phyloP scores from a whole-genome alignment of 53 echinoderm and acorn worm species.

The Luidia sarsii region DNA sequence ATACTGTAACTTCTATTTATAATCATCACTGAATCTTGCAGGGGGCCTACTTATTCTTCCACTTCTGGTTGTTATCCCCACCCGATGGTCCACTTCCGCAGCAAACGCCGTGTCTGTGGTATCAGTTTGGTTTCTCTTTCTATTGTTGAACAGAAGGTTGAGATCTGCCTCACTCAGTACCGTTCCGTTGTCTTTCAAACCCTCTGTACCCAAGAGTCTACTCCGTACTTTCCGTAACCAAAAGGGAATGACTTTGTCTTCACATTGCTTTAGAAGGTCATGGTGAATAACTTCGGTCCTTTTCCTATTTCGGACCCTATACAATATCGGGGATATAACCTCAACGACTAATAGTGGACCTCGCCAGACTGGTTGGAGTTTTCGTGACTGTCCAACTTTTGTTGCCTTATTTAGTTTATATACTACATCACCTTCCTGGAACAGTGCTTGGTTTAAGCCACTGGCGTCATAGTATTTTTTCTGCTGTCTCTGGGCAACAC shows the following conservation, averaged over 20 bases:
- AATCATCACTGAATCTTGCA: not conserved
- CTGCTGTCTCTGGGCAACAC: conserved; percentile 9
- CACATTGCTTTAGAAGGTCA: not conserved
- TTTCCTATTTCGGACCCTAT: not conserved
- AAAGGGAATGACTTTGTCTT: not conserved
- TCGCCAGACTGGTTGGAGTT: conserved; percentile 25
- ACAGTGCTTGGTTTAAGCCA: not conserved
- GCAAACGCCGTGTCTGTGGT: not conserved
- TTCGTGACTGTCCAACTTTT: conserved; percentile 1
- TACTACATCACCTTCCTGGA: conserved; percentile 3
- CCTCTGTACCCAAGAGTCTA: too few species aligned
- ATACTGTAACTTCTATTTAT: not conserved
- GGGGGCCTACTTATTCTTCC: not conserved
- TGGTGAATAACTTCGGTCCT: conserved; percentile 2
- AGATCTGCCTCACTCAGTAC: not conserved
- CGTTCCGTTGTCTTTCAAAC: too few species aligned
- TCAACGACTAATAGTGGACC: conserved; percentile 7
- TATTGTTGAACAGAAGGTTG: not conserved
- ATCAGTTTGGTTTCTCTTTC: not conserved
- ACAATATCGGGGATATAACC: conserved; percentile 1
- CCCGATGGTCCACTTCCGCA: not conserved
- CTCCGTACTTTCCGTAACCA: not conserved
- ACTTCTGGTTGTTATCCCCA: not conserved
- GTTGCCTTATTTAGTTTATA: conserved; percentile 4
- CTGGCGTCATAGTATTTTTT: conserved; percentile 10